Base-by-base conservation (phyloP, 2,113 vertebrate genomes). In the Tichodroma muraria region DNA sequence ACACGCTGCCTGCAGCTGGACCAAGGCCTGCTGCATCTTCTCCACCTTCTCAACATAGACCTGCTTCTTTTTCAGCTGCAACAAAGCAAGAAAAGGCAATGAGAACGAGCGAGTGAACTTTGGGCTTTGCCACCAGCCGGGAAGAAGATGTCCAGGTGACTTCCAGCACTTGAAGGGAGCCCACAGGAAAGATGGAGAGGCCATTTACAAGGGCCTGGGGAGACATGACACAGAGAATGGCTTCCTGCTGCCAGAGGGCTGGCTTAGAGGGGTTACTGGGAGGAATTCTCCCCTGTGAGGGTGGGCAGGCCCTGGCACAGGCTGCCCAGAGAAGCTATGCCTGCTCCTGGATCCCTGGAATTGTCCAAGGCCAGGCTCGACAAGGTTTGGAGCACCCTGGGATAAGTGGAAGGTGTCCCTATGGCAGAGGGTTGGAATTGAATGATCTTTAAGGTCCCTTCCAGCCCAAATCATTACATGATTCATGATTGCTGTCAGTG, bases 1-100 rank as follows among this genome's bases (percentile, higher is more conserved):
- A 64, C 99, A 99, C 0, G 99, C 99, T 5, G 99, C 99, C 97
- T 99, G 99, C 14, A 99, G 98, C 97, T 99, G 99, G 12, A 98
- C 98, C 89, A 99, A 79, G 8, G 99, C 99, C 95, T 99, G 99
- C 94, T 99, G 99, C 99, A 99, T 99, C 93, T 99, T 98, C 96
- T 99, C 99, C 94, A 99, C 99, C 94, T 99, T 99, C 96, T 99
- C 99, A 5, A 99, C 99, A 2, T 99, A 99, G n/a, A 99, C 98
- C 96, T 99, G 99, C 97, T 99, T 99, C 97, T 99, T 99, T 89
- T 99, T 99, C 84, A 99, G 98, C 99, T 99, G 59, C 47, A 96
- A 94, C n/a, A 56, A 88, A 85, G 53, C 40, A 8, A 93, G 59
- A 30, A 83, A 89, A 70, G 17, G 21, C 86, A 15, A 27, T 0